Percentiles rank a stretch among this genome's conserved stretches.
These are phyloP conservation scores for Fundulus diaphanus DNA, from an alignment of 2,797 vertebrate species.

Conservation along the genomic window DNA sequence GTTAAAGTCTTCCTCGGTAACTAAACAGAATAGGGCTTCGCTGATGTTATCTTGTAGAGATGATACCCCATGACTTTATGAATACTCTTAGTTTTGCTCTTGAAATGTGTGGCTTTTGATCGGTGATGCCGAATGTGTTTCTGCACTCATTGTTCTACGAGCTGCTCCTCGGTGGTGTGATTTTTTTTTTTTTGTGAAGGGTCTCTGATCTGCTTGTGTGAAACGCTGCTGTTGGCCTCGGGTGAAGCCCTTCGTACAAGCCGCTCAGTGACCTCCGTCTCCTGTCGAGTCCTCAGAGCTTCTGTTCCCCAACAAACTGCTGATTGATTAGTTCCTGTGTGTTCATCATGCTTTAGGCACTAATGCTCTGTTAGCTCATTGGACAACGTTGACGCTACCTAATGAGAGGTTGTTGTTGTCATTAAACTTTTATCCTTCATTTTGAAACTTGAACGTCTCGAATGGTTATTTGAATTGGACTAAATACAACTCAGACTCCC, in stretches of 20 bases:
- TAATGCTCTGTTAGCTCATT: slow-evolving; percentile 11
- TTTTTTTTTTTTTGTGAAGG: slow-evolving; percentile 22
- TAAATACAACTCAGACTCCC: no score
- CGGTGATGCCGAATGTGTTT: slow-evolving; percentile 57
- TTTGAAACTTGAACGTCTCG: slow-evolving; percentile 21
- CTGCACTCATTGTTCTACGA: slow-evolving; percentile 56
- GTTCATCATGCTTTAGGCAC: slow-evolving; percentile 11
- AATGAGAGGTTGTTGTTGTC: slow-evolving; percentile 24
- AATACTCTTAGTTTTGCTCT: slow-evolving; percentile 51
- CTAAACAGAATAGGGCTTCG: slow-evolving; percentile 34
- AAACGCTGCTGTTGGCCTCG: slow-evolving; percentile 35
- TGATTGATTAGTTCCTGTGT: slow-evolving; percentile 18
- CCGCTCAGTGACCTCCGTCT: slow-evolving; percentile 39
- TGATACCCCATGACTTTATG: slow-evolving; percentile 17
- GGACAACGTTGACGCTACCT: slow-evolving; percentile 8
- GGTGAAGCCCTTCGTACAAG: slow-evolving; percentile 36
- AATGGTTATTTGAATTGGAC: background rate
- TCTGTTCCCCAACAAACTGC: slow-evolving; percentile 28
- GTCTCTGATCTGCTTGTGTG: slow-evolving; percentile 17
- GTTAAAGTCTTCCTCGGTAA: slow-evolving; percentile 53
- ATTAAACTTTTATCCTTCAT: slow-evolving; percentile 32
- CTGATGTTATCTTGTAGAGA: slow-evolving; percentile 45
- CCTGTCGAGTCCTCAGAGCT: slow-evolving; percentile 17
- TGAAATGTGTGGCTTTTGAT: slow-evolving; percentile 44
- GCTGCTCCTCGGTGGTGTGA: slow-evolving; percentile 59